Percentiles rank a stretch among this genome's conserved stretches.
phyloP scores from a whole-genome alignment of 2,113 vertebrate species.

The Salvelinus namaycush region DNA sequence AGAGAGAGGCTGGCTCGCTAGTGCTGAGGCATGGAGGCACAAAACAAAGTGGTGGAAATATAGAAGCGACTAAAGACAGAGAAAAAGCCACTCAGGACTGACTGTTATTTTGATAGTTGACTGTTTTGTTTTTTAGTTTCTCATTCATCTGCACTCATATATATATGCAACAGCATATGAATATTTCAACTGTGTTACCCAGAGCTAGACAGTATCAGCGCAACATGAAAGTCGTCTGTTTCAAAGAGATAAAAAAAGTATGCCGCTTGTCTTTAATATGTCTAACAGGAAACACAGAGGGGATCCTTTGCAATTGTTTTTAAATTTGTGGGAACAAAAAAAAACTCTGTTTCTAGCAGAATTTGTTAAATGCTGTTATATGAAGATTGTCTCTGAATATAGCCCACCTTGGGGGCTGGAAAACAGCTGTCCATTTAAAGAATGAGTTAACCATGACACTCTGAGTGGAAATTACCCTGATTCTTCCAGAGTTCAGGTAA shows the following conservation, averaged over 20 bases:
- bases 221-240: slow-evolving; percentile 67
- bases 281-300: slow-evolving; percentile 45
- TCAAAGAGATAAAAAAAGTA: slow-evolving; percentile 50
- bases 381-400: slow-evolving; percentile 46
- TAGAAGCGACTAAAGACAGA: slow-evolving; percentile 52
- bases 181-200: slow-evolving; percentile 60
- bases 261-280: slow-evolving; percentile 28
- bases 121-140: slow-evolving; percentile 30
- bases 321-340: slow-evolving; percentile 51
- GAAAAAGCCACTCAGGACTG: slow-evolving; percentile 37
- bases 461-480: slow-evolving; percentile 22
- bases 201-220: slow-evolving; percentile 54
- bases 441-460: slow-evolving; percentile 35
- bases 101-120: slow-evolving; percentile 50
- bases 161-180: slow-evolving; percentile 47
- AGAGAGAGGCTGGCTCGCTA: slow-evolving; percentile 49
- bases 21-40: slow-evolving; percentile 64
- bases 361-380: slow-evolving; percentile 54
- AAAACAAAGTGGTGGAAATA: slow-evolving; percentile 65
- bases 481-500: not conserved
- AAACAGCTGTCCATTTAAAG: slow-evolving; percentile 62
- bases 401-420: slow-evolving; percentile 51
- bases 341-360: slow-evolving; percentile 46
- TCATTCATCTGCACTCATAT: slow-evolving; percentile 51
- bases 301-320: slow-evolving; percentile 45